Evolutionary conservation across 2,797 vertebrate genomes (phyloP).

Genomic region (Fratercula arctica): DNA sequence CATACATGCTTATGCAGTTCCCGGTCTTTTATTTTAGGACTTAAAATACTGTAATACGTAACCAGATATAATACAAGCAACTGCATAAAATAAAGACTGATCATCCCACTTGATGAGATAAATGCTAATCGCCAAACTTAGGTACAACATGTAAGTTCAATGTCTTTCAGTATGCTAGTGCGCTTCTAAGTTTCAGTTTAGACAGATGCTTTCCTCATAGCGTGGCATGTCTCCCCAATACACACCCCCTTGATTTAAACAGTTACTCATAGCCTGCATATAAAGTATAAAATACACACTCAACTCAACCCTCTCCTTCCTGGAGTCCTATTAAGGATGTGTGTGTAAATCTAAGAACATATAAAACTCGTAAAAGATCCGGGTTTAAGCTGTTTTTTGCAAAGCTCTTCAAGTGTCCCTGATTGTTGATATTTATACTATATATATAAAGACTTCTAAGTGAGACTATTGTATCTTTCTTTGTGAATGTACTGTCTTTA

Average conservation of each 20-base stretch:
- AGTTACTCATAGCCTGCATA: not conserved
- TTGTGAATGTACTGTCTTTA: conserved; percentile 13
- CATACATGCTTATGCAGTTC: not conserved
- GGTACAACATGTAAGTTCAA: not conserved
- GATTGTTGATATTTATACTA: conserved; percentile 25
- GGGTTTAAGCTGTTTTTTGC: not conserved
- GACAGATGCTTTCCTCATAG: not conserved
- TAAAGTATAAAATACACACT: not conserved
- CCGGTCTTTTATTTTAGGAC: not conserved
- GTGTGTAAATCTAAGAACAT: not conserved
- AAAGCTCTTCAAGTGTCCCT: conserved; percentile 42
- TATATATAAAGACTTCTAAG: conserved; percentile 49
- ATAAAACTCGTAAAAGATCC: not conserved
- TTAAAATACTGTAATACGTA: not conserved
- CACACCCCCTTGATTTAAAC: not conserved
- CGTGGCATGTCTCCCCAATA: not conserved
- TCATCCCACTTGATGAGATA: not conserved
- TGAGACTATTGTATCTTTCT: conserved; percentile 24
- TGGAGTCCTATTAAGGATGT: not conserved
- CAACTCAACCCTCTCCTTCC: not conserved
- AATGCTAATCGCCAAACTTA: not conserved
- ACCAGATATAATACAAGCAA: not conserved
- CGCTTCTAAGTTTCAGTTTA: not conserved
- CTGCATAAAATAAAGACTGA: not conserved
- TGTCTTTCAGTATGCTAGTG: not conserved